phyloP scores from a whole-genome alignment of 2,888 invertebrate genomes.

The Acheta domesticus region DNA sequence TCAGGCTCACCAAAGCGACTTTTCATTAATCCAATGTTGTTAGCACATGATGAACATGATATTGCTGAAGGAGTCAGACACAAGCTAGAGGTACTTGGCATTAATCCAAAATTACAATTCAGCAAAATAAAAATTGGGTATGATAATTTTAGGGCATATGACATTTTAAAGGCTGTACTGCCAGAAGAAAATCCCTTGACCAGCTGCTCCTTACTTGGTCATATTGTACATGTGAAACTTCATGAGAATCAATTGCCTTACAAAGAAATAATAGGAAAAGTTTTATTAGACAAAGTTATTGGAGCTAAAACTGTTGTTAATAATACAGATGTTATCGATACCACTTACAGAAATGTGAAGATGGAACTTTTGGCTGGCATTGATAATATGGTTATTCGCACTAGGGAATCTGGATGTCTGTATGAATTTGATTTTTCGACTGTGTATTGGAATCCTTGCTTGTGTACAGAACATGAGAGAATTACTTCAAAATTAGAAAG shows the following conservation, averaged over 20 bases:
- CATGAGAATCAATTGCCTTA: conserved; percentile 77
- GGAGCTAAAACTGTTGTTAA: conserved; percentile 83
- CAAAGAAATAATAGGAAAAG: conserved; percentile 79
- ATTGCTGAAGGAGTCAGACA: conserved; percentile 53
- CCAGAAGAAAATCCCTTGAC: conserved; percentile 75
- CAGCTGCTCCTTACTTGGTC: conserved; percentile 86
- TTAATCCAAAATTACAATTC: conserved; percentile 54
- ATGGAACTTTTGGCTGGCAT: conserved; percentile 89
- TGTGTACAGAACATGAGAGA: conserved; percentile 85
- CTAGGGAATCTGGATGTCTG: conserved; percentile 75
- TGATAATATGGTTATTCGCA: conserved; percentile 66
- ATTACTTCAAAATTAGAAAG: conserved; percentile 63
- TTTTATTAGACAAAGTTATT: conserved; percentile 76
- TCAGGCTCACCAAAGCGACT: conserved; percentile 50
- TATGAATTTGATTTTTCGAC: conserved; percentile 94
- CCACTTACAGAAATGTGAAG: conserved; percentile 82
- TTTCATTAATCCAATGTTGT: conserved; percentile 67
- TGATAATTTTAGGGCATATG: conserved; percentile 76
- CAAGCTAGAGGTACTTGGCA: conserved; percentile 49
- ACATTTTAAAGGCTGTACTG: conserved; percentile 78
- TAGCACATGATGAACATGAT: conserved; percentile 57
- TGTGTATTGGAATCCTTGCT: conserved; percentile 96
- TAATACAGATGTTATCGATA: conserved; percentile 82
- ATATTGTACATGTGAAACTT: conserved; percentile 91
- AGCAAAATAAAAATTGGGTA: conserved; percentile 58